Evolutionary conservation across 2,113 vertebrate species (phyloP).

Genomic region (Leptocoma aspasia): DNA sequence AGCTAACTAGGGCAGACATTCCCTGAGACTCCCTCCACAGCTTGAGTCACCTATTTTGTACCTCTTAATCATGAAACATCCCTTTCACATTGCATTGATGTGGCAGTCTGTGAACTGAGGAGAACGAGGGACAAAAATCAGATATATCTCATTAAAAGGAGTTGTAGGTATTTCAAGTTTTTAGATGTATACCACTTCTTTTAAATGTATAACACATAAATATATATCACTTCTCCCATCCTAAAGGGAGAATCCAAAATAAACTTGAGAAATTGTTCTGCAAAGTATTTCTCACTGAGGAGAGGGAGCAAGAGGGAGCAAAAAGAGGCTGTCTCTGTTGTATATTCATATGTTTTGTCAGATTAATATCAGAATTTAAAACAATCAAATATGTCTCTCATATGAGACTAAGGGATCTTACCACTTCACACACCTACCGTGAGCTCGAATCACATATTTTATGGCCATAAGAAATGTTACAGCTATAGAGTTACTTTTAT

Average conservation of each 20-base stretch:
- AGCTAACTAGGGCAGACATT: neutral
- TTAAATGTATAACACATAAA: neutral
- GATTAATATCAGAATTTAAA: neutral
- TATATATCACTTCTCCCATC: neutral
- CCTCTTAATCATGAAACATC: neutral
- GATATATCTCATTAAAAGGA: neutral
- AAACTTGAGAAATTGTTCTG: neutral
- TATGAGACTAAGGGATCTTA: neutral
- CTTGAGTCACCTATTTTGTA: neutral
- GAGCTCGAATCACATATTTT: neutral
- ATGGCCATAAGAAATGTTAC: neutral
- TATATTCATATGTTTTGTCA: neutral
- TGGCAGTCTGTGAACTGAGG: neutral
- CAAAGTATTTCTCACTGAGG: neutral
- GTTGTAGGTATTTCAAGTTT: neutral
- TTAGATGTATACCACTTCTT: neutral
- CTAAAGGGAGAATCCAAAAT: neutral
- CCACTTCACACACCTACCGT: neutral
- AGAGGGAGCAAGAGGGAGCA: neutral
- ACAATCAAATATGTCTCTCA: neutral
- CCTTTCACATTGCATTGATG: neutral
- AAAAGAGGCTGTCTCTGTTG: neutral
- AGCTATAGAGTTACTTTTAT: neutral
- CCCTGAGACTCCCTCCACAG: neutral
- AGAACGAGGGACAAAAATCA: neutral